Evolutionary conservation across 2,888 invertebrate species (phyloP).

Genomic region (Exocentrus adspersus): DNA sequence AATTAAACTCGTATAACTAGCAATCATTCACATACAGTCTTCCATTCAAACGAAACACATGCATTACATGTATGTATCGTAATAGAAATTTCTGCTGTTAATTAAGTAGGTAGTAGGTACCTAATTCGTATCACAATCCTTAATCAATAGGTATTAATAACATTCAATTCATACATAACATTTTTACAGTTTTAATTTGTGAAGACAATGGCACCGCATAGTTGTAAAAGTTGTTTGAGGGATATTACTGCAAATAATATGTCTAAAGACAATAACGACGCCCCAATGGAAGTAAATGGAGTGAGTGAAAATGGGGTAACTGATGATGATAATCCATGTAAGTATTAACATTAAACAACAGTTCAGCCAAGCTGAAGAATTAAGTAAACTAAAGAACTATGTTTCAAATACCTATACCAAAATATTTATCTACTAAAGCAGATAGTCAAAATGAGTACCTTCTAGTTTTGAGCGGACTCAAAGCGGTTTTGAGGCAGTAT

Average conservation of each 20-base stretch:
- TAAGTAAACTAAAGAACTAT: no score
- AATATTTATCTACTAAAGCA: no score
- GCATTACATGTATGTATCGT: no score
- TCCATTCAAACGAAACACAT: not conserved
- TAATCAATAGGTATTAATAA: not conserved
- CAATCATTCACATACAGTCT: slow-evolving; percentile 6
- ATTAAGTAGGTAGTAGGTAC: not conserved
- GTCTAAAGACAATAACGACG: slow-evolving; percentile 51
- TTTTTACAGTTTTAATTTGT: slow-evolving; percentile 25
- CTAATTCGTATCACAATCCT: not conserved
- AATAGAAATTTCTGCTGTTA: no score
- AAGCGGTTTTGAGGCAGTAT: no score
- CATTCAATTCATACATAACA: not conserved
- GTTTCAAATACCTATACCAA: no score
- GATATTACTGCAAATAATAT: slow-evolving; percentile 54
- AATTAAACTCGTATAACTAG: no score
- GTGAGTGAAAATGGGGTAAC: slow-evolving; percentile 45
- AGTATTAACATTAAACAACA: no score
- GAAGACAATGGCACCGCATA: slow-evolving; percentile 65
- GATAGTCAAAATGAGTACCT: no score
- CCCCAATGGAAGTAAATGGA: slow-evolving; percentile 51
- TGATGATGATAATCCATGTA: slow-evolving; percentile 56
- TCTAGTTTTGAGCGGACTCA: no score
- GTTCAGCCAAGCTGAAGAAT: no score
- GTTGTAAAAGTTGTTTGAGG: slow-evolving; percentile 65